These are phyloP conservation scores for Entomyzon cyanotis DNA, from an alignment of 2,113 vertebrate species.

Conservation along the genomic window DNA sequence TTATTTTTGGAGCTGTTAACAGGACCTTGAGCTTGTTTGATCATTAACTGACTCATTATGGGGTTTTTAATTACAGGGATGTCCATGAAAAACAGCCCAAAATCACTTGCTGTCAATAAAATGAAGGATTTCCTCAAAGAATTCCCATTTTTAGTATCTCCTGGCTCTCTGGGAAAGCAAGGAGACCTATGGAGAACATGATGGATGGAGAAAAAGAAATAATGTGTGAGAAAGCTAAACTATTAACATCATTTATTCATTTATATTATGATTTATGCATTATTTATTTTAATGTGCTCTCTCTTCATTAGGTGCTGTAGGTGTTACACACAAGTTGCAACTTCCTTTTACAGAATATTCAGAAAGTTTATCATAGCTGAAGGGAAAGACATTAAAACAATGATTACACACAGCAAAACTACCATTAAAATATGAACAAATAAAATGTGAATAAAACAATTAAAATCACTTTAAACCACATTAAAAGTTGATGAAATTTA, in stretches of 20 bases:
- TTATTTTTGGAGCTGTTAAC: not conserved
- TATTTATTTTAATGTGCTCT: not conserved
- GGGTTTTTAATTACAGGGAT: not conserved
- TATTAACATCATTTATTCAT: not conserved
- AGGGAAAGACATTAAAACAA: not conserved
- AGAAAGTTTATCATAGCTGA: not conserved
- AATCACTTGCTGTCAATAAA: not conserved
- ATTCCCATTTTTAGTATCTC: not conserved
- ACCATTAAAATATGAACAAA: not conserved
- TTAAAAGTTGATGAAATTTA: fast-evolving
- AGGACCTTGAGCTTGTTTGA: not conserved
- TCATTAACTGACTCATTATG: not conserved
- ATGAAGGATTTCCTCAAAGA: not conserved
- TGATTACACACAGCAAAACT: not conserved
- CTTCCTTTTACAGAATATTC: not conserved
- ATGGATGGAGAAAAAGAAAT: not conserved
- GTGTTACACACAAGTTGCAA: not conserved
- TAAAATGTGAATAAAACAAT: too few relatives aligned
- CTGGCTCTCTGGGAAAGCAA: not conserved
- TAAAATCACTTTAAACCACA: not conserved
- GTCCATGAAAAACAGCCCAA: not conserved
- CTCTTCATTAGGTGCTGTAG: not conserved
- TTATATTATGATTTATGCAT: not conserved
- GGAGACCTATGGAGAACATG: not conserved
- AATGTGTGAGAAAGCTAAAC: not conserved